phyloP scores from a whole-genome alignment of 2,797 vertebrate genomes.

The Melanotaenia boesemani region DNA sequence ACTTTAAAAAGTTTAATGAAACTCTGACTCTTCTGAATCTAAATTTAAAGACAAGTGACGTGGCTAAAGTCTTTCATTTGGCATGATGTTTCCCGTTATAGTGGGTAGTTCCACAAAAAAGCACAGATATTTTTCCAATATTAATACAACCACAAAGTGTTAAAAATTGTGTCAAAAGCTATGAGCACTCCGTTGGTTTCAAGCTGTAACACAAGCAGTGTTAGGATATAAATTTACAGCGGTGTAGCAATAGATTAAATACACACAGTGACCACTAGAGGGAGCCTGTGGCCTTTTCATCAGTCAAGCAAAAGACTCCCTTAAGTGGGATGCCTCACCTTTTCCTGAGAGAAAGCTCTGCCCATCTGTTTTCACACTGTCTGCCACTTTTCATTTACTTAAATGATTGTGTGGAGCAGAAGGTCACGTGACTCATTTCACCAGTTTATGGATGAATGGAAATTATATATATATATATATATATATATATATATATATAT shows the following conservation, averaged over 20 bases:
- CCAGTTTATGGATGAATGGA: no score
- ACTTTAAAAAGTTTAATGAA: no score
- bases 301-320: not conserved
- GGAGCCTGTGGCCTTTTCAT: slow-evolving; percentile 27
- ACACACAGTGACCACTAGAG: slow-evolving; percentile 40
- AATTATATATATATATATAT: no score
- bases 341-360: slow-evolving; percentile 8
- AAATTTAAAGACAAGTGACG: no score
- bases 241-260: not conserved
- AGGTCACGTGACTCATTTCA: slow-evolving; percentile 14
- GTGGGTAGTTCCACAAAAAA: not conserved
- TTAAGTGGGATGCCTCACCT: not conserved
- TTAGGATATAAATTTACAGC: not conserved
- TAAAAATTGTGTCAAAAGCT: no score
- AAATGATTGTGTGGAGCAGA: not conserved
- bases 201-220: not conserved
- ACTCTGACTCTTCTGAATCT: no score
- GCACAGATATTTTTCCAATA: no score
- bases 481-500: no score
- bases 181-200: not conserved
- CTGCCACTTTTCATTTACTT: not conserved
- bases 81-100: not conserved
- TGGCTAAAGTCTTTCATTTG: not conserved
- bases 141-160: no score
- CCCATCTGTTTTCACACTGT: slow-evolving; percentile 37